Base-by-base conservation (phyloP, 2,113 vertebrate genomes). In the Microtus richardsoni region DNA sequence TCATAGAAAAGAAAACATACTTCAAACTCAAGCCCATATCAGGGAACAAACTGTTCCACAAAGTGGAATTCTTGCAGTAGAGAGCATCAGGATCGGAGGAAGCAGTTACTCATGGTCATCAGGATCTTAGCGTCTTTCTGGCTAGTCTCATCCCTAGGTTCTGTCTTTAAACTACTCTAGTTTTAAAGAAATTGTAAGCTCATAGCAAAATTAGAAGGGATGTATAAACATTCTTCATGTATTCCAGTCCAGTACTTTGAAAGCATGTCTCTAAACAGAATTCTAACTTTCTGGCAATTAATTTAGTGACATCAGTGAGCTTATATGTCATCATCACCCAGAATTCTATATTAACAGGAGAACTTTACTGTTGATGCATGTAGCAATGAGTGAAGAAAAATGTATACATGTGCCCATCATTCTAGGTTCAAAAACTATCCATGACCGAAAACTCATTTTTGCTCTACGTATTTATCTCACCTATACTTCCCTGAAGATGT, bases 401-500 rank as follows among this genome's bases (percentile, higher is more conserved):
- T 24, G 4, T 17, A 14, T 36, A 11, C 6, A 44, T 11, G 3
- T n/a, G 41, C 30, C 26, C 19, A 64, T 21, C 4, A 36, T 26
- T 62, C 39, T 1, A 39, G 3, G 6, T 64, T 73, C 21, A 64
- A 19, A 36, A 24, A 44, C 89, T 58, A 58, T n/a, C 21, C 5
- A 22, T 22, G 5, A 28, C 8, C 30, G 22, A 21, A 83, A 85
- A 16, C 21, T 49, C 6, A 10, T 26, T 33, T 88, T 44, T 26
- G 6, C 0, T 39, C 12, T 1, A 5, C 0, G 1, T 36, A 5
- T 39, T 71, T 3, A 71, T 88, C 7, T 33, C 8, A 28, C 8
- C 0, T 21, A 1, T 10, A 8, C 19, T 49, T n/a, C 19, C n/a
- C 12, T 36, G 74, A 66, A 74, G 21, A 41, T 19, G 7, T 7